phyloP scores from a whole-genome alignment of 2,888 invertebrate species.

The Deroplatys truncata region DNA sequence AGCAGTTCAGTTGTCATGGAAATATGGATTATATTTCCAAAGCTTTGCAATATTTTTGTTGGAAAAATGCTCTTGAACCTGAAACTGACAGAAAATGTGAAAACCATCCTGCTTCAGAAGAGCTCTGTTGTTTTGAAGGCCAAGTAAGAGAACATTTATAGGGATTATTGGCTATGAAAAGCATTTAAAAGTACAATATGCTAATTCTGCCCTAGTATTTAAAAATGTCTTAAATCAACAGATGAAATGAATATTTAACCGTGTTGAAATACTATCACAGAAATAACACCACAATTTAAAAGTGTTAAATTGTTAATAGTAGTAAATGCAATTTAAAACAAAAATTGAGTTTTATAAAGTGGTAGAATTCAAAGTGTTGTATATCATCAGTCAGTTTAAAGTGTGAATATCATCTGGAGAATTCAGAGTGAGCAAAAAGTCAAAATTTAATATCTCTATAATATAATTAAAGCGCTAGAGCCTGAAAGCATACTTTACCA shows the following conservation, averaged over 20 bases:
- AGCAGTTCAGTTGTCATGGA: background rate
- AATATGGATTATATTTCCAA: background rate
- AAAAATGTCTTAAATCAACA: background rate
- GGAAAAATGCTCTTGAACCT: background rate
- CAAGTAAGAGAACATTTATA: background rate
- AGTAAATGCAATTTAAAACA: too few relatives aligned
- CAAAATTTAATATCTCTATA: too few relatives aligned
- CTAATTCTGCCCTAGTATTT: background rate
- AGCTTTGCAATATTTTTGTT: background rate
- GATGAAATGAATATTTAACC: background rate
- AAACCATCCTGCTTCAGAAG: background rate
- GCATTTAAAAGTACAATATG: background rate
- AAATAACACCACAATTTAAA: too few relatives aligned
- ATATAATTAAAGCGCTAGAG: too few relatives aligned
- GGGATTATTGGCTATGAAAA: background rate
- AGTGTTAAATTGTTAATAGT: too few relatives aligned
- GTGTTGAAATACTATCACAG: too few relatives aligned
- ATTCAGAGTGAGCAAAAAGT: too few relatives aligned
- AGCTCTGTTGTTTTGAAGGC: background rate
- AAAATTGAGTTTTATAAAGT: too few relatives aligned
- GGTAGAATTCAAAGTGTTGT: too few relatives aligned
- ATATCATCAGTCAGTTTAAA: too few relatives aligned
- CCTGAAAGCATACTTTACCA: too few relatives aligned
- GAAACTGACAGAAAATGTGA: background rate
- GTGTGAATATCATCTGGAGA: too few relatives aligned